These are phyloP conservation scores for Stenopsyche tienmushanensis DNA, from an alignment of 1,140 invertebrate genomes.

Conservation along the genomic window DNA sequence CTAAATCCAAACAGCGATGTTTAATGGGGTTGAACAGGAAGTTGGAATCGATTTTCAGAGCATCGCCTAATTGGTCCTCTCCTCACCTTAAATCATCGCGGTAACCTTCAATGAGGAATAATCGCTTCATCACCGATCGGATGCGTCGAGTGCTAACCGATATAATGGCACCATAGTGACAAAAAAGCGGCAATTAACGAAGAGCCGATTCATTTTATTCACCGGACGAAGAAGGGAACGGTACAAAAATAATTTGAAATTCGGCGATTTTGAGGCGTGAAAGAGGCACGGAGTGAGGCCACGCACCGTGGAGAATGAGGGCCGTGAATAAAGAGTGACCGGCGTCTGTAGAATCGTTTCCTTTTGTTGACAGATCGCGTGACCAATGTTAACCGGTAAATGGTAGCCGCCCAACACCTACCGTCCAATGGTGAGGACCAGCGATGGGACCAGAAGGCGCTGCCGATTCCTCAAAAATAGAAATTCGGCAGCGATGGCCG, in stretches of 20 bases:
- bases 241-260: conserved; percentile 37
- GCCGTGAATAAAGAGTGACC: conserved; percentile 21
- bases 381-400: conserved; percentile 29
- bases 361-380: conserved; percentile 35
- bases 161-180: background rate
- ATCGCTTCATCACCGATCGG: background rate
- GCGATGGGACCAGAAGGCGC: background rate
- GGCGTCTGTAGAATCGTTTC: conserved; percentile 28
- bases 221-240: too few relatives aligned
- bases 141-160: background rate
- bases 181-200: conserved; percentile 30
- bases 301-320: conserved; percentile 33
- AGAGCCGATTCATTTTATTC: conserved; percentile 14
- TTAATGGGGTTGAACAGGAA: background rate
- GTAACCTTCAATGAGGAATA: background rate
- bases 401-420: conserved; percentile 3
- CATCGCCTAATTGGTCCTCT: background rate
- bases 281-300: conserved; percentile 27
- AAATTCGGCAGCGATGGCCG: background rate
- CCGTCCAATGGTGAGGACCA: too few relatives aligned
- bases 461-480: background rate
- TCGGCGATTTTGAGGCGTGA: conserved; percentile 35
- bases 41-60: background rate
- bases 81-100: background rate
- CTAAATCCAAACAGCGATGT: too few relatives aligned